Base-by-base conservation (phyloP, 2,888 invertebrate genomes). In the Ennomos quercinarius region DNA sequence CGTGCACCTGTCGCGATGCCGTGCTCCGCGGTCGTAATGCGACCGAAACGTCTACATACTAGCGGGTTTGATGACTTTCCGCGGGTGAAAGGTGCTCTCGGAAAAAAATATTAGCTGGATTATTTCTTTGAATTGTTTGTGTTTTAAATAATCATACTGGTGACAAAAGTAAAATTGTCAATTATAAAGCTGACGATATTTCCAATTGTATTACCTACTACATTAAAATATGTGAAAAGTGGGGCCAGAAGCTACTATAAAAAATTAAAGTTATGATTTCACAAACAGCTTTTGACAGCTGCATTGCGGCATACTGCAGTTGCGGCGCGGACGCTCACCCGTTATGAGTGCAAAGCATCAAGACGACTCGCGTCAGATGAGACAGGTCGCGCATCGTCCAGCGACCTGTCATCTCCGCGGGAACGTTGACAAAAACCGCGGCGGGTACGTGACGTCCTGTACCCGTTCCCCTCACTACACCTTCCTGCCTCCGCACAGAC, bases 381-480 rank as follows among this genome's bases (percentile, higher is more conserved):
- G 68, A 76, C 78, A 84, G 87, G 88, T 83, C 85, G 88, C 83
- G 87, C 83, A 78, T 84, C 86, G 90, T 87, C 88, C 91, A 87
- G 84, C 91, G 91, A 92, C 91, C 91, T 91, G 91, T 91, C 91
- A 92, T 91, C 91, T 90, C 87, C 81, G 88, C 90, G 90, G 89
- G 91, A 92, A 91, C 91, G 91, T 88, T 91, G 91, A 92, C 91
- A 92, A 92, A 92, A 92, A 92, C 86, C 89, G 83, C 85, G 89
- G 87, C 90, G 89, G 85, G 87, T 89, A 92, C 91, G 91, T 91
- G 91, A 91, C 91, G 91, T 91, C 91, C 91, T 90, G 89, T 81
- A 65, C 74, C 71, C 76, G 65, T 62, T 60, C 57, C 66, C 61
- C 62, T 62, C 67, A 60, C 67, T 62, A 49, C 61, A 64, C 54